These are phyloP conservation scores for Synanthedon vespiformis DNA, from an alignment of 2,888 invertebrate genomes.

Conservation along the genomic window DNA sequence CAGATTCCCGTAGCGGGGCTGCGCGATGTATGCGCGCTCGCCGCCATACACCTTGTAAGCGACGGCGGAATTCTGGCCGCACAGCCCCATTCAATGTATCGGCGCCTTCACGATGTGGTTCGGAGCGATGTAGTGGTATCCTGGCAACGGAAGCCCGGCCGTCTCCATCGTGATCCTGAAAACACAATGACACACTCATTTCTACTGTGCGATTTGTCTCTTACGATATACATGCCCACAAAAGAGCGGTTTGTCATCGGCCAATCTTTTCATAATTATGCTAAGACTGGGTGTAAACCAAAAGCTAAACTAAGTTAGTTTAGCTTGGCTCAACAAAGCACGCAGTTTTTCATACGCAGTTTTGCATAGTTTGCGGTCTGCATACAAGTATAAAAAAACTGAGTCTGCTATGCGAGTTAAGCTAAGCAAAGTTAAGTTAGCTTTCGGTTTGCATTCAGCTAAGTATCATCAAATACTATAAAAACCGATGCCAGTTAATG, in stretches of 20 bases:
- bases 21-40: conserved; percentile 24
- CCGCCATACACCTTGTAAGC: conserved; percentile 31
- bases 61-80: conserved; percentile 38
- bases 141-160: conserved; percentile 89
- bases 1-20: conserved; percentile 46
- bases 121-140: conserved; percentile 92
- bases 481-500: too few relatives aligned
- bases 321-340: too few relatives aligned
- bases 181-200: conserved; percentile 20
- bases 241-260: background rate
- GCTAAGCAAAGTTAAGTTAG: too few relatives aligned
- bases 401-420: too few relatives aligned
- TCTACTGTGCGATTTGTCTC: conserved; percentile 14
- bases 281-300: too few relatives aligned
- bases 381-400: too few relatives aligned
- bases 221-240: background rate
- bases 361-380: too few relatives aligned
- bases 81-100: conserved; percentile 79
- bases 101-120: conserved; percentile 94
- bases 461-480: too few relatives aligned
- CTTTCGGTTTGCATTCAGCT: too few relatives aligned
- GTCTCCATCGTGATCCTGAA: conserved; percentile 96
- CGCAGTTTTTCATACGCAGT: too few relatives aligned
- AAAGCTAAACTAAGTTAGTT: too few relatives aligned
- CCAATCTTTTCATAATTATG: too few relatives aligned